These are phyloP conservation scores for Saguinus imperator DNA, from an alignment of 2,113 vertebrate genomes.

Conservation along the genomic window DNA sequence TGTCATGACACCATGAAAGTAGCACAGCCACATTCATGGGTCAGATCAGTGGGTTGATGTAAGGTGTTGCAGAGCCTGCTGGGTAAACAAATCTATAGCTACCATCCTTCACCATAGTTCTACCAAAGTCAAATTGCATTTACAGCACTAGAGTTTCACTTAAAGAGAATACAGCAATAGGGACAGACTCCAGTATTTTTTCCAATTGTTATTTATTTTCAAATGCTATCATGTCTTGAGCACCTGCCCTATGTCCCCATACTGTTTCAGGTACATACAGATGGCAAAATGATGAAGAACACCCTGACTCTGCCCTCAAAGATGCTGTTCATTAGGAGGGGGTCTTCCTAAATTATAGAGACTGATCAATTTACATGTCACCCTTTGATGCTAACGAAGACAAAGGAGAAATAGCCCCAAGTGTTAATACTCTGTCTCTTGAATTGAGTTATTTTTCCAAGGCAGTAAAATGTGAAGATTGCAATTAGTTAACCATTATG, in stretches of 20 bases:
- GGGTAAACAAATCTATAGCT: background rate
- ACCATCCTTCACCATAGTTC: background rate
- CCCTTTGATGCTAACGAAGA: slow-evolving; percentile 24
- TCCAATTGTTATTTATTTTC: background rate
- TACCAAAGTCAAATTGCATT: background rate
- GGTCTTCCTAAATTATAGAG: background rate
- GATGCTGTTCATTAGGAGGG: background rate
- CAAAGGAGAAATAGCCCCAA: slow-evolving; percentile 64
- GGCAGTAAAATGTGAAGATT: slow-evolving; percentile 77
- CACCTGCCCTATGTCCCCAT: background rate
- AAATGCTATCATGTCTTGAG: background rate
- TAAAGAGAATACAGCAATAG: background rate
- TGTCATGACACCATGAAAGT: background rate
- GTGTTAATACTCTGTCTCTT: slow-evolving; percentile 64
- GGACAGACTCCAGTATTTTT: background rate
- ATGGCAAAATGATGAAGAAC: background rate
- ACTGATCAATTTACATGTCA: background rate
- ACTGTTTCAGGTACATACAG: background rate
- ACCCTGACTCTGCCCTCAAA: background rate
- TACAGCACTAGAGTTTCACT: background rate
- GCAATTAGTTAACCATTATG: slow-evolving; percentile 80
- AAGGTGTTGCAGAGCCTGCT: background rate
- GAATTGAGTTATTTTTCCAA: slow-evolving; percentile 78
- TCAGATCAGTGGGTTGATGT: background rate
- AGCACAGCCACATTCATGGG: background rate